Evolutionary conservation across 2,113 vertebrate species (phyloP), one percentile per base, ranked within the genome.

Genomic region (Amphilophus citrinellus): DNA sequence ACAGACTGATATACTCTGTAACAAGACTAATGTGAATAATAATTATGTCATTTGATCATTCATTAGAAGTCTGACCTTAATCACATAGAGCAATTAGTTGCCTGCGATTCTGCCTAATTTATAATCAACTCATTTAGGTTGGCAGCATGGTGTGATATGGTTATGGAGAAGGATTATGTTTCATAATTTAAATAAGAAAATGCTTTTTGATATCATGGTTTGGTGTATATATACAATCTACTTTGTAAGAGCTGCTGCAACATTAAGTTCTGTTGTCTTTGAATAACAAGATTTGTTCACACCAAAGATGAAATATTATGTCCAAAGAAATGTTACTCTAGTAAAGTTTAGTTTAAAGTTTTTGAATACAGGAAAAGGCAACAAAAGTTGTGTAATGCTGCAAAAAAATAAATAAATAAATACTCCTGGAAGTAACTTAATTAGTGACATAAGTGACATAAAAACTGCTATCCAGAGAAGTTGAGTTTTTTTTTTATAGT

Each of bases 81-180:
- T 65, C 79, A 87, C 63, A 68, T 76, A 84, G 62, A 62, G 44
- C 61, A 66, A 84, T 87, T 76, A 87, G 17, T 71, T 76, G 35
- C 65, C 62, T 37, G 82, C 24, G 35, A 56, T 73, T 56, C 61
- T 32, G 66, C 37, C 66, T 61, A 76, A 82, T 82, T 75, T 82
- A 68, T 14, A 62, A 62, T 79, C 68, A 22, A 24, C 24, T 87
- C 27, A 79, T 82, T 79, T 60, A 84, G 53, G 22, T 4, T 78
- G 63, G 3, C 6, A 60, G 61, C n/a, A 58, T 76, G 44, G 60
- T 37, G 22, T 14, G n/a, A 17, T 79, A 32, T 78, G 42, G 77
- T 79, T 61, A 82, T 17, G 5, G 13, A 14, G 65, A 35, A 24
- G 56, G 35, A 30, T 66, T 53, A 62, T 82, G 68, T 79, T 77